phyloP scores from a whole-genome alignment of 2,888 invertebrate species.

The Drosophila putrida region DNA sequence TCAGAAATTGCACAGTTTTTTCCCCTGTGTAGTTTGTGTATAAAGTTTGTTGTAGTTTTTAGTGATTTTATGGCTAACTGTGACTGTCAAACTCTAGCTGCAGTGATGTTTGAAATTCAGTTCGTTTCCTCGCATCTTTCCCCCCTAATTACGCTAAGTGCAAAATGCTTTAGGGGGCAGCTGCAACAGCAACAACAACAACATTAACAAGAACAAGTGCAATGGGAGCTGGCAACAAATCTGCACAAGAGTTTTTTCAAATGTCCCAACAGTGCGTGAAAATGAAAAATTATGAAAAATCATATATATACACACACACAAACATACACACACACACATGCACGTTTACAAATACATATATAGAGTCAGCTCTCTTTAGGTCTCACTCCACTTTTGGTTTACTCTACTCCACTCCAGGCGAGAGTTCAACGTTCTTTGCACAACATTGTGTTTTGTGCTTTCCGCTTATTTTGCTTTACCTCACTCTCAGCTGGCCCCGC shows the following conservation, averaged over 20 bases:
- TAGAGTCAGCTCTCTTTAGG: constrained; percentile 11
- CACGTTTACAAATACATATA: constrained; percentile 15
- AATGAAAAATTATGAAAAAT: constrained; percentile 79
- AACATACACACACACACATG: constrained; percentile 15
- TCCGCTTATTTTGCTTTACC: constrained; percentile 74
- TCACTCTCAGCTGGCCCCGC: constrained; percentile 28
- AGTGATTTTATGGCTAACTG: constrained; percentile 21
- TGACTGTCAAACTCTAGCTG: constrained; percentile 49
- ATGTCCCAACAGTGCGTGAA: constrained; percentile 80
- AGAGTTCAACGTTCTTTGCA: constrained; percentile 80
- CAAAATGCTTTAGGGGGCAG: constrained; percentile 47
- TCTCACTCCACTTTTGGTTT: constrained; percentile 27
- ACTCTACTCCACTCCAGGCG: constrained; percentile 42
- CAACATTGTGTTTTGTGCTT: constrained; percentile 81
- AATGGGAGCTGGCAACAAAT: constrained; percentile 51
- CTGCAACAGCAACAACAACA: constrained; percentile 10
- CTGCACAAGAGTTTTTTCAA: constrained; percentile 64
- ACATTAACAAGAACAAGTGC: constrained; percentile 37
- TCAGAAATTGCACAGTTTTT: too few relatives aligned
- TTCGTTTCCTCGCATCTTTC: constrained; percentile 30
- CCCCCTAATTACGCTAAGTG: constrained; percentile 76
- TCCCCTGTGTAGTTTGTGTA: constrained; percentile 12
- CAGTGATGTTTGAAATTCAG: constrained; percentile 43
- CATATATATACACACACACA: constrained; percentile 26
- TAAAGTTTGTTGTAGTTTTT: constrained; percentile 17